phyloP scores from a whole-genome alignment of 2,888 invertebrate species.

The Boloria euphrosyne region DNA sequence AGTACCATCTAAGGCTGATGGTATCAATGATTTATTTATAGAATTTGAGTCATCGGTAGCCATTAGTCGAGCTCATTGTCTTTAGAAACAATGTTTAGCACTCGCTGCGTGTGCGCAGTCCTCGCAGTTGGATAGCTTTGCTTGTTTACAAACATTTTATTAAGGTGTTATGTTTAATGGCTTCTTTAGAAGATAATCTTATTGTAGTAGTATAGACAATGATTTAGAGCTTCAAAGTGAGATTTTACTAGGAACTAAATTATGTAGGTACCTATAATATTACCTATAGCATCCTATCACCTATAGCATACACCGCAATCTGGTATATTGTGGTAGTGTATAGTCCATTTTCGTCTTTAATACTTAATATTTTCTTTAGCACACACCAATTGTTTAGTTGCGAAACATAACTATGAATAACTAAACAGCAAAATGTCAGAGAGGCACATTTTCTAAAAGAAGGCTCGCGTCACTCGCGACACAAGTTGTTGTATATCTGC shows the following conservation, averaged over 20 bases:
- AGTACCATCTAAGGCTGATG: constrained; percentile 57
- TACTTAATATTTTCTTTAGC: too few relatives aligned
- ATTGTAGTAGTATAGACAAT: constrained; percentile 68
- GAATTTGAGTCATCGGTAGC: constrained; percentile 75
- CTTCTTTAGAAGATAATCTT: constrained; percentile 72
- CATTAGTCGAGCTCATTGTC: constrained; percentile 69
- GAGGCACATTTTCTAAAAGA: too few relatives aligned
- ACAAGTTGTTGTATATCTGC: too few relatives aligned
- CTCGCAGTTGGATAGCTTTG: constrained; percentile 74
- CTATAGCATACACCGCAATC: not conserved
- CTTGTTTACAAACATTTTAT: constrained; percentile 82
- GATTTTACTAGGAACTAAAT: not conserved
- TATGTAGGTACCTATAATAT: not conserved
- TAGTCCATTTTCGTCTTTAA: too few relatives aligned
- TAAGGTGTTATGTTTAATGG: constrained; percentile 76
- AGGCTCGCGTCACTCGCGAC: too few relatives aligned
- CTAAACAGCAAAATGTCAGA: too few relatives aligned
- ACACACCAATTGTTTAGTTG: too few relatives aligned
- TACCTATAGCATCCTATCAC: not conserved
- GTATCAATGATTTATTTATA: constrained; percentile 76
- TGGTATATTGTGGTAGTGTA: not conserved
- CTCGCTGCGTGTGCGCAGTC: constrained; percentile 50
- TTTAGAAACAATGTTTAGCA: constrained; percentile 51
- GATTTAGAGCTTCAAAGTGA: constrained; percentile 48
- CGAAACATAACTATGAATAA: too few relatives aligned